Evolutionary conservation across 2,797 vertebrate species (phyloP), one percentile per base, ranked within the genome.

Genomic region (Urocyon cinereoargenteus): DNA sequence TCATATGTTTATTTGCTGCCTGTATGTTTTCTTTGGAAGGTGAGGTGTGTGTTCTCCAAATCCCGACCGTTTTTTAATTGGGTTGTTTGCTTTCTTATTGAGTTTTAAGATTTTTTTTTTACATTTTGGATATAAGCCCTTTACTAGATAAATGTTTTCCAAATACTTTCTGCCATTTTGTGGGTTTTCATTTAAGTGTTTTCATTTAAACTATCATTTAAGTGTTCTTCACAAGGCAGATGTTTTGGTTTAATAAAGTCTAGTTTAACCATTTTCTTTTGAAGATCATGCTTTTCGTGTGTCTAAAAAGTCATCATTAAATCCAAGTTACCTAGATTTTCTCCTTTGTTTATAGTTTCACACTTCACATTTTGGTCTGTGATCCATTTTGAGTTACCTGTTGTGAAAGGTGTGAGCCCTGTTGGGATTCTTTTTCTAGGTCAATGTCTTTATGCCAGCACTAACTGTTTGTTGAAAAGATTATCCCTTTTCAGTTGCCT

Each of bases 301-400:
- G 61, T 79, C 26, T 97, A 22, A 92, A 95, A 91, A 86, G 49
- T 70, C 49, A 28, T 97, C 15, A 61, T 28, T 68, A 89, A 86
- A 91, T 66, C 18, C 31, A 89, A n/a, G 19, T 64, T 61, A 90
- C 62, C 66, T 82, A 72, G 22, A 26, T 85, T 51, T n/a, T 88
- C 73, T 83, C 36, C 62, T 93, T 40, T 94, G 75, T 91, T 75
- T 82, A 73, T 53, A 92, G 21, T 83, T 90, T 86, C n/a, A 18
- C n/a, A 6, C 72, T 96, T 95, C 28, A 72, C 49, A 79, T 73
- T 85, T 62, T 49, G 78, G 22, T 88, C 55, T 96, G 7, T 91
- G 62, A 55, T 75, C 21, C 36, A 49, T 95, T 66, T 92, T 86
- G 79, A 95, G 10, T 22, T 86, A 61, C 73, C n/a, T 91, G 3